A percentile compares a stretch with the other conserved stretches of the same genome.
These are phyloP conservation scores for Drosophila meridionalis DNA, from an alignment of 2,888 invertebrate species.

Conservation along the genomic window DNA sequence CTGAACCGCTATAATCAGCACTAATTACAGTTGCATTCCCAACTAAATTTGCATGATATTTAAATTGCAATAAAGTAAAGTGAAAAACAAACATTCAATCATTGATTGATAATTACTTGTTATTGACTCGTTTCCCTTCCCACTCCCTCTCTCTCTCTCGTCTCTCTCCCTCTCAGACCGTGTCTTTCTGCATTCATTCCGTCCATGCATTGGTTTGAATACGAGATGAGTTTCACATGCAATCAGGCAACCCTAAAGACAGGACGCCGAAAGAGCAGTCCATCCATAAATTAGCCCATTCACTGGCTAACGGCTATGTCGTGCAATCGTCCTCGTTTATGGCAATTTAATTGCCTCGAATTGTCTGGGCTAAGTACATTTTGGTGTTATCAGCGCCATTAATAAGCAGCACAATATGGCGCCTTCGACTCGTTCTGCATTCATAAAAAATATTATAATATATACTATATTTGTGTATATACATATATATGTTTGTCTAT, in stretches of 20 bases:
- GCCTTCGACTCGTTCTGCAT: constrained; percentile 30
- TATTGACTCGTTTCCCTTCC: constrained; percentile 26
- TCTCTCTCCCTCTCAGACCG: not conserved
- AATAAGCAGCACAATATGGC: constrained; percentile 59
- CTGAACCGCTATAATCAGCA: constrained; percentile 12
- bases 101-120: constrained; percentile 52
- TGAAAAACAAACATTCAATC: constrained; percentile 31
- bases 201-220: constrained; percentile 1
- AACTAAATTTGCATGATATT: constrained; percentile 23
- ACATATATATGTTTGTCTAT: not conserved
- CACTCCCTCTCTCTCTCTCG: not conserved
- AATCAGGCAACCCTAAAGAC: constrained; percentile 23
- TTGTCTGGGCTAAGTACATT: constrained; percentile 63
- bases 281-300: constrained; percentile 49
- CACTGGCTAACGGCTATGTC: constrained; percentile 23
- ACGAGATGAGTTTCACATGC: constrained; percentile 9
- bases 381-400: constrained; percentile 68
- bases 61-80: constrained; percentile 19
- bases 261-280: constrained; percentile 1
- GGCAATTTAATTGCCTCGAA: constrained; percentile 63
- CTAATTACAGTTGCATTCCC: constrained; percentile 12
- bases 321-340: constrained; percentile 50
- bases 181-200: not conserved
- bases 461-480: not conserved
- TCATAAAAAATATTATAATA: constrained; percentile 42